phyloP scores from a whole-genome alignment of 2,888 invertebrate genomes.

The Cephus spinipes region DNA sequence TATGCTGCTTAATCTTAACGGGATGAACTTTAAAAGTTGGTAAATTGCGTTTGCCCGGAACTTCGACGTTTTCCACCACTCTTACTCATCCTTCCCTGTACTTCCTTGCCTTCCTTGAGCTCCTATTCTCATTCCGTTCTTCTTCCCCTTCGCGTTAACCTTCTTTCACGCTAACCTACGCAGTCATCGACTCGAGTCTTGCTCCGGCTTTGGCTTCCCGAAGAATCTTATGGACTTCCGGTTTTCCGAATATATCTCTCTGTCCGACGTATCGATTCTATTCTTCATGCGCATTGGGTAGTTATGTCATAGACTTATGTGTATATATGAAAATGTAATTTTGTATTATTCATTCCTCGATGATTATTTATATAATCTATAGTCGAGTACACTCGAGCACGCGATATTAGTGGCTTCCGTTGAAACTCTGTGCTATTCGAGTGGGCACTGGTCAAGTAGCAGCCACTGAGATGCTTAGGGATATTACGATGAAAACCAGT shows the following conservation, averaged over 20 bases:
- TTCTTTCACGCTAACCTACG: not conserved
- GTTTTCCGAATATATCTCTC: slow-evolving; percentile 12
- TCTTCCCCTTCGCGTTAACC: not conserved
- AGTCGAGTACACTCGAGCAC: slow-evolving; percentile 18
- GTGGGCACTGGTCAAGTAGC: not conserved
- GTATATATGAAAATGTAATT: not conserved
- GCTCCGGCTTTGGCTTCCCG: not conserved
- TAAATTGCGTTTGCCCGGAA: slow-evolving; percentile 2
- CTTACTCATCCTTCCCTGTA: not conserved
- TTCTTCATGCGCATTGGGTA: slow-evolving; percentile 8
- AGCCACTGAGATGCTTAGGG: not conserved
- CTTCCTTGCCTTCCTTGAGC: not conserved
- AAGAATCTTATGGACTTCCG: not conserved
- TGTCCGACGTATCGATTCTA: not conserved
- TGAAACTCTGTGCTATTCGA: not conserved
- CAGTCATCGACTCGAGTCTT: not conserved
- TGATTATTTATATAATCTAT: slow-evolving; percentile 39
- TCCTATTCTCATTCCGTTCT: not conserved
- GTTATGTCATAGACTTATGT: slow-evolving; percentile 2
- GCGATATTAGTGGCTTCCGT: not conserved
- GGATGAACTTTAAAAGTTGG: slow-evolving; percentile 8
- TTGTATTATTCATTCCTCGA: not conserved
- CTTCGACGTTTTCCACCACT: not conserved
- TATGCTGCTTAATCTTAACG: slow-evolving; percentile 17
- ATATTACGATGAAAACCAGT: not conserved